A percentile compares a stretch with the other conserved stretches of the same genome.
Conservation (phyloP, 1,140 invertebrate genomes). For the Helicoverpa zea region DNA sequence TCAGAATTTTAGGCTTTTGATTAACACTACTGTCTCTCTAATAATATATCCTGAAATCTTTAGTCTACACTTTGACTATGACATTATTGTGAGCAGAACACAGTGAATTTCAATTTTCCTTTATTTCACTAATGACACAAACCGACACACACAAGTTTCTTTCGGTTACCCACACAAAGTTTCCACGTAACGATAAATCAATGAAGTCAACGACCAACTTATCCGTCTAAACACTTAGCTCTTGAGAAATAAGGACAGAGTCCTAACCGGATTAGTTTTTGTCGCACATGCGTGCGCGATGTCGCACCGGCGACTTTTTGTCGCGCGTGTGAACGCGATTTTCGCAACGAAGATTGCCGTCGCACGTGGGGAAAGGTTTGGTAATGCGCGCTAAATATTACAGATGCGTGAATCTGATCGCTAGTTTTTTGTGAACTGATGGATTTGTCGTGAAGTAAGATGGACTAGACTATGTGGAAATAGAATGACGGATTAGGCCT, state of each 20-base stretch:
- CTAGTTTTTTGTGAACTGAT: background rate
- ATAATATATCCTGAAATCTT: too few relatives aligned
- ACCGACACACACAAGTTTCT: too few relatives aligned
- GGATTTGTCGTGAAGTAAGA: conserved; percentile 6
- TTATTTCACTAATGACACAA: too few relatives aligned
- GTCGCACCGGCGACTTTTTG: conserved; percentile 32
- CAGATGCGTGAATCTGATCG: background rate
- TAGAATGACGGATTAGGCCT: too few relatives aligned
- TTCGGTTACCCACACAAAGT: background rate
- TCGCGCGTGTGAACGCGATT: conserved; percentile 32
- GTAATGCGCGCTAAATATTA: conserved; percentile 15
- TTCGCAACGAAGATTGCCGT: conserved; percentile 17
- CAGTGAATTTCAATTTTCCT: too few relatives aligned
- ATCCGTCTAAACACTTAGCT: conserved; percentile 21
- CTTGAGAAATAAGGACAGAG: conserved; percentile 33
- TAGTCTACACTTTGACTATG: too few relatives aligned
- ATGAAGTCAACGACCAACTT: background rate
- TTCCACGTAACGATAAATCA: background rate
- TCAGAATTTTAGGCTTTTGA: too few relatives aligned
- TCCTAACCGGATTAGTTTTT: conserved; percentile 40
- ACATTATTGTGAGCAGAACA: too few relatives aligned
- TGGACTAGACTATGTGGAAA: too few relatives aligned
- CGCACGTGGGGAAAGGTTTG: conserved; percentile 9
- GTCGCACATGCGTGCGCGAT: conserved; percentile 14
- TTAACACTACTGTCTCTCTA: too few relatives aligned